phyloP scores from a whole-genome alignment of 2,797 vertebrate genomes.

The Psittacula echo region DNA sequence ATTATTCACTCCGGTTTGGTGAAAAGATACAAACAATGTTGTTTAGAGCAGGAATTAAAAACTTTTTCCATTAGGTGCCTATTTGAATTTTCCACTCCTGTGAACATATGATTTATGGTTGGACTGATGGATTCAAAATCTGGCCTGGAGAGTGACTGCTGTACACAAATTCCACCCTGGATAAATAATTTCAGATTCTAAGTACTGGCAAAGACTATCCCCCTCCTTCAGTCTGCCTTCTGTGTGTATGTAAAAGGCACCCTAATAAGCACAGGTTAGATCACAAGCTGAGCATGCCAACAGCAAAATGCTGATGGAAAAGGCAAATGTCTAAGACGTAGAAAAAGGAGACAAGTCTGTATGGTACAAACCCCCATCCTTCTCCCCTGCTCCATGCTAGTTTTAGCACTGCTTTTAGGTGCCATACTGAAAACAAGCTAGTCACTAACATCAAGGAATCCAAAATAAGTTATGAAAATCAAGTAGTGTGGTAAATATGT shows the following conservation, averaged over 20 bases:
- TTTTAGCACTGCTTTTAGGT: not conserved
- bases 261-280: conserved; percentile 16
- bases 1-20: not conserved
- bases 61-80: conserved; percentile 35
- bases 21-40: conserved; percentile 6
- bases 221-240: not conserved
- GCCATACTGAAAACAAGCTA: not conserved
- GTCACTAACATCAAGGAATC: not conserved
- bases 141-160: not conserved
- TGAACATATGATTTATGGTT: conserved; percentile 1
- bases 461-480: not conserved
- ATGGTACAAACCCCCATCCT: not conserved
- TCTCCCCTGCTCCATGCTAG: not conserved
- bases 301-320: not conserved
- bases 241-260: not conserved
- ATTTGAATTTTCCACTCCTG: not conserved
- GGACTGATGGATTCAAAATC: conserved; percentile 28
- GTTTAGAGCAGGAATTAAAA: not conserved
- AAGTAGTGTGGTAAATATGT: not conserved
- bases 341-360: not conserved
- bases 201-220: not conserved
- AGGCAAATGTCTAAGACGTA: not conserved
- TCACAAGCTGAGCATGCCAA: not conserved
- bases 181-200: conserved; percentile 6
- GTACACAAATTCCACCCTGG: not conserved